phyloP scores from a whole-genome alignment of 2,888 invertebrate species.

The Acanthoscelides obtectus region DNA sequence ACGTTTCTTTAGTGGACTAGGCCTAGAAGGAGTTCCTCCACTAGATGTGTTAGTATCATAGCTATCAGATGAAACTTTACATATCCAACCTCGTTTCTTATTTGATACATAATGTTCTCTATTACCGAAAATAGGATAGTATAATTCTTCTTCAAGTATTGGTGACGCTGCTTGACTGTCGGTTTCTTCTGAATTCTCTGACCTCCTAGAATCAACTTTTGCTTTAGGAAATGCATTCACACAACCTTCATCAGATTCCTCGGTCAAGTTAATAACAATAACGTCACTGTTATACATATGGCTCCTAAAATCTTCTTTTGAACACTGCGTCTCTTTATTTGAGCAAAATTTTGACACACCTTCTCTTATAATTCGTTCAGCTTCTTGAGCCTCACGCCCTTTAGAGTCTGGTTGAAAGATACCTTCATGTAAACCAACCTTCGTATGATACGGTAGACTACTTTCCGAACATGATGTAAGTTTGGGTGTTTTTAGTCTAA shows the following conservation, averaged over 20 bases:
- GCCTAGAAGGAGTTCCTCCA: background rate
- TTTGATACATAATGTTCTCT: background rate
- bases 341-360: slow-evolving; percentile 9
- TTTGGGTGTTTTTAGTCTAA: slow-evolving; percentile 17
- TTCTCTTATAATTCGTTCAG: background rate
- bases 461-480: slow-evolving; percentile 16
- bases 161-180: background rate
- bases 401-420: slow-evolving; percentile 10
- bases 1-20: background rate
- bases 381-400: background rate
- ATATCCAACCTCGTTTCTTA: background rate
- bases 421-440: slow-evolving; percentile 17
- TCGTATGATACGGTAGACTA: slow-evolving; percentile 20
- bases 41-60: background rate
- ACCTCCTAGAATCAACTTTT: background rate
- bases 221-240: background rate
- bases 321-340: slow-evolving; percentile 15
- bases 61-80: background rate
- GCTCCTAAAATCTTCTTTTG: background rate
- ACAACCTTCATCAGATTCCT: slow-evolving; percentile 6
- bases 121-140: background rate
- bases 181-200: background rate
- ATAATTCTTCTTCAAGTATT: background rate
- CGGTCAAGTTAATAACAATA: background rate
- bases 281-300: background rate